Percentiles rank a stretch among this genome's conserved stretches.
phyloP scores from a whole-genome alignment of 2,888 invertebrate genomes.

The Acleris sparsana region DNA sequence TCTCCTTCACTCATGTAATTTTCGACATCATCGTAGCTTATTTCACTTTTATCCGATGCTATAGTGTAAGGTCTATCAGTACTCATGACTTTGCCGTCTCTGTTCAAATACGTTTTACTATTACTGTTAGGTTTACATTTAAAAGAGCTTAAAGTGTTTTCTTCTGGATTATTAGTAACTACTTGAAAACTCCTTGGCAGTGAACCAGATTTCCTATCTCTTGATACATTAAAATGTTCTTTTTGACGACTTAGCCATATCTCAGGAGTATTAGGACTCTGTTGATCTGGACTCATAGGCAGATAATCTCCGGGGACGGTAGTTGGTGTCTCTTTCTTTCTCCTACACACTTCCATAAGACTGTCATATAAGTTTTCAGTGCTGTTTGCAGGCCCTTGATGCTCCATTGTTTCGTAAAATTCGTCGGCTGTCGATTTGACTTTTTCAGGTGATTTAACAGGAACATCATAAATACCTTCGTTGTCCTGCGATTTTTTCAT shows the following conservation, averaged over 20 bases:
- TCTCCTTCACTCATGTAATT: conserved; percentile 79
- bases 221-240: conserved; percentile 86
- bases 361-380: conserved; percentile 73
- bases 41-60: conserved; percentile 88
- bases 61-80: conserved; percentile 88
- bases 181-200: conserved; percentile 91
- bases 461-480: conserved; percentile 75
- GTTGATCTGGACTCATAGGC: conserved; percentile 73
- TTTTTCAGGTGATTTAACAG: conserved; percentile 68
- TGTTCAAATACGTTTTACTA: conserved; percentile 81
- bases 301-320: conserved; percentile 65
- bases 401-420: conserved; percentile 71
- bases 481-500: conserved; percentile 57
- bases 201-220: conserved; percentile 89
- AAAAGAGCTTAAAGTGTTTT: conserved; percentile 66
- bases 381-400: conserved; percentile 50
- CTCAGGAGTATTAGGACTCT: conserved; percentile 86
- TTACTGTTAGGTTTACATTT: conserved; percentile 75
- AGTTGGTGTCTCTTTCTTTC: conserved; percentile 63
- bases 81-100: conserved; percentile 85
- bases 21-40: conserved; percentile 87
- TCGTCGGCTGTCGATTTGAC: conserved; percentile 51
- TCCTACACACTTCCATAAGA: conserved; percentile 68
- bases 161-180: conserved; percentile 80
- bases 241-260: conserved; percentile 89